Evolutionary conservation across 2,888 invertebrate species (phyloP).

Genomic region (Ceriagrion tenellum): DNA sequence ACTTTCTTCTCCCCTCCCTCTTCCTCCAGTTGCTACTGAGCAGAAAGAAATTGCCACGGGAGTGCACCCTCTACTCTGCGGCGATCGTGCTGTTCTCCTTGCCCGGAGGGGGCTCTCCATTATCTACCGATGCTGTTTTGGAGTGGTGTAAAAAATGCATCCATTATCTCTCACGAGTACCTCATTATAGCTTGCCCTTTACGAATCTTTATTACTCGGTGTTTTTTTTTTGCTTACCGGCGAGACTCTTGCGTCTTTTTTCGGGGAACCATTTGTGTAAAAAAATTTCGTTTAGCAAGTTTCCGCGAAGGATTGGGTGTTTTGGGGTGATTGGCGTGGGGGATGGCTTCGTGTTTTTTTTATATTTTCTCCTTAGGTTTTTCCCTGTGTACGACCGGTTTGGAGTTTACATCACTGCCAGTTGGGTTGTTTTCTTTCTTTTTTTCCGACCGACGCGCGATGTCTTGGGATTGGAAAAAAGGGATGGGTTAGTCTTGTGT

Average conservation of each 20-base stretch:
- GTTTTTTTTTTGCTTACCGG: neutral
- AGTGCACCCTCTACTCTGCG: neutral
- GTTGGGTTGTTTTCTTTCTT: neutral
- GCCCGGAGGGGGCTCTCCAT: neutral
- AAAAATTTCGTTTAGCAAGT: neutral
- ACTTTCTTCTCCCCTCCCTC: neutral
- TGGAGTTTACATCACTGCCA: conserved; percentile 18
- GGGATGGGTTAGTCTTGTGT: conserved; percentile 13
- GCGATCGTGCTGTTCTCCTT: neutral
- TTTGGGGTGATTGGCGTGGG: neutral
- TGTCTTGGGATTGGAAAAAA: conserved; percentile 5
- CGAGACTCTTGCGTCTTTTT: neutral
- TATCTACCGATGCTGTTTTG: neutral
- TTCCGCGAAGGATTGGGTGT: neutral
- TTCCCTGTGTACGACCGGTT: neutral
- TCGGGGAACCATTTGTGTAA: neutral
- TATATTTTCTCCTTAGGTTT: neutral
- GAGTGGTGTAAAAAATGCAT: neutral
- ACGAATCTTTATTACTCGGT: neutral
- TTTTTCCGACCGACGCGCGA: neutral
- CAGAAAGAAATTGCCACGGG: neutral
- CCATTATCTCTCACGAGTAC: neutral
- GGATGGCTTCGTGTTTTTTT: neutral
- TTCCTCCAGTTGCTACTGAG: neutral
- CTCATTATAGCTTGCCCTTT: neutral